Percentiles rank a stretch among this genome's conserved stretches.
phyloP scores from a whole-genome alignment of 1,140 invertebrate genomes.

The Diorhabda elongata region DNA sequence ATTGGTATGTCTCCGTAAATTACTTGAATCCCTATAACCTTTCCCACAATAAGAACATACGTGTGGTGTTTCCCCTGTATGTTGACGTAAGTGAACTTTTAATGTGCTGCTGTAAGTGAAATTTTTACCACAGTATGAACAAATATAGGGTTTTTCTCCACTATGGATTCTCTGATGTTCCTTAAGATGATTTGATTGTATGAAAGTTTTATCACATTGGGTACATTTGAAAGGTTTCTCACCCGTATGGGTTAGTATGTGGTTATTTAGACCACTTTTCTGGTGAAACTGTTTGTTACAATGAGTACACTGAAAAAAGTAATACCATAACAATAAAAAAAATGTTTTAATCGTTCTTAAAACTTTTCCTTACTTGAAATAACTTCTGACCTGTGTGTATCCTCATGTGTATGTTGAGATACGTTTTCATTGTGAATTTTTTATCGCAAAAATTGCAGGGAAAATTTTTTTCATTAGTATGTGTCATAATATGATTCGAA shows the following conservation, averaged over 20 bases:
- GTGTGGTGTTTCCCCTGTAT: constrained; percentile 45
- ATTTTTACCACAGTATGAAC: constrained; percentile 33
- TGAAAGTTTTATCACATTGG: constrained; percentile 36
- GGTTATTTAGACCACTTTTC: constrained; percentile 28
- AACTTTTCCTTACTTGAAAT: constrained; percentile 43
- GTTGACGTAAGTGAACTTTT: constrained; percentile 41
- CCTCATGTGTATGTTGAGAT: constrained; percentile 26
- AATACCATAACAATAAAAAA: not conserved
- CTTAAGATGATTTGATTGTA: constrained; percentile 33
- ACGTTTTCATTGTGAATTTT: constrained; percentile 25
- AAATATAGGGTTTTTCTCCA: constrained; percentile 39
- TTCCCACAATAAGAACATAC: constrained; percentile 40
- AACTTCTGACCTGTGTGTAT: constrained; percentile 54
- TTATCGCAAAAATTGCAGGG: constrained; percentile 12
- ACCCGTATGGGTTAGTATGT: constrained; percentile 30
- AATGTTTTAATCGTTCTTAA: not conserved
- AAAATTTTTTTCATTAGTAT: constrained; percentile 12
- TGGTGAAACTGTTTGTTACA: constrained; percentile 31
- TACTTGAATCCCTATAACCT: constrained; percentile 44
- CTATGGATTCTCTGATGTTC: constrained; percentile 38
- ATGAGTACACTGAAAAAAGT: constrained; percentile 47
- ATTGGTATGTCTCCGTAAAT: constrained; percentile 36
- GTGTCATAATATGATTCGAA: constrained; percentile 12
- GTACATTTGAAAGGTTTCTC: constrained; percentile 33
- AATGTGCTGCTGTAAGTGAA: constrained; percentile 50